These are phyloP conservation scores for Centropus bengalensis DNA, from an alignment of 2,113 vertebrate genomes.

Conservation along the genomic window DNA sequence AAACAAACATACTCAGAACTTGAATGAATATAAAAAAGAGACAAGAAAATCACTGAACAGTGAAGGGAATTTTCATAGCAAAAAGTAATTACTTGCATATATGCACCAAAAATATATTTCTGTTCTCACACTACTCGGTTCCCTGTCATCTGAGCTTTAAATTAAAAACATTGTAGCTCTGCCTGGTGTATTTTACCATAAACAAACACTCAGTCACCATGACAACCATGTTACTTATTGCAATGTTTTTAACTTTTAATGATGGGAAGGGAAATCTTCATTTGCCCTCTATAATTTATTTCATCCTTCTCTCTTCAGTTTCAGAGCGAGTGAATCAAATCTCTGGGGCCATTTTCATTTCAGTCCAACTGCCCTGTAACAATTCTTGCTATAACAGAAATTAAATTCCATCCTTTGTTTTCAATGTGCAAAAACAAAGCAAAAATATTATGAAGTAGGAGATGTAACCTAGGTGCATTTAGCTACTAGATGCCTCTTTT, in stretches of 20 bases:
- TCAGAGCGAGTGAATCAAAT: neutral
- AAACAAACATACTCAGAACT: neutral
- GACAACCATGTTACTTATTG: constrained; percentile 34
- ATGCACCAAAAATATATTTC: neutral
- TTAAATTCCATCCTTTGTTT: neutral
- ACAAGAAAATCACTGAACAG: neutral
- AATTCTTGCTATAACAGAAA: neutral
- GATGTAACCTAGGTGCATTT: neutral
- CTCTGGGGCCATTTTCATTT: neutral
- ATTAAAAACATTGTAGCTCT: constrained; percentile 21
- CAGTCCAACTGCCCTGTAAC: neutral
- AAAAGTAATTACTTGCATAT: neutral
- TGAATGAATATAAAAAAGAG: neutral
- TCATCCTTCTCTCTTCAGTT: neutral
- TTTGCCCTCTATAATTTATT: constrained; percentile 19
- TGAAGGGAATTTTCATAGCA: neutral
- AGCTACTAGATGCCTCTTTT: neutral
- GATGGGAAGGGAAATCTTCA: neutral
- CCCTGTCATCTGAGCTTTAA: constrained; percentile 14
- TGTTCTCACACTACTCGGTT: neutral
- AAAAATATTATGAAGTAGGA: neutral
- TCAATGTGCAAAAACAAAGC: neutral
- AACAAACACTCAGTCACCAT: constrained; percentile 26
- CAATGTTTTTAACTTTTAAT: neutral
- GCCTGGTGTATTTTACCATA: neutral